Evolutionary conservation across 2,113 vertebrate genomes (phyloP), one percentile per base, ranked within the genome.

Genomic region (Dasyurus viverrinus): DNA sequence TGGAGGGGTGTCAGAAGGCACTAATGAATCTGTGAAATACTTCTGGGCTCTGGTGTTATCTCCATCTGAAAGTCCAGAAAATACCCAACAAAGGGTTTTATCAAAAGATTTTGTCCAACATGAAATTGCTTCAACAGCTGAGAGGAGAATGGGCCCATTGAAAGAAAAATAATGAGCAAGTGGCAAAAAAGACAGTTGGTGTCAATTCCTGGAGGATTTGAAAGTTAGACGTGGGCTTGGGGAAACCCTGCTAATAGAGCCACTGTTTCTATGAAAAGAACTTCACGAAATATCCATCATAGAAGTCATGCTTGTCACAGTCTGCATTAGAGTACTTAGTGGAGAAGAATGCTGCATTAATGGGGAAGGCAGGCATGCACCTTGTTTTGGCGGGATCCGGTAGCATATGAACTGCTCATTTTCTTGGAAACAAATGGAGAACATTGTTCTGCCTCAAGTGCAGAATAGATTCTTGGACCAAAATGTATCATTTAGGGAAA

Each of bases 181-280:
- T 96, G 95, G 98, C 98, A 98, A 98, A 96, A 96, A 26, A 84
- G 98, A 96, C 97, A 98, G 97, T 97, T 98, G 96, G 48, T 98
- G 94, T 97, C 96, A 97, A 0, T 97, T 98, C 96, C 97, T 97
- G 96, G 95, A 98, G 93, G 92, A 98, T 98, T 98, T 98, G 96
- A 97, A 97, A 97, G 54, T 91, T 92, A 97, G 94, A 97, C 93
- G 92, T 94, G 53, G 97, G 92, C 68, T 96, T 95, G 91, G 97
- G 95, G 96, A 94, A 96, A 93, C 6, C 14, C 55, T 46, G 55
- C 89, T 96, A 96, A 95, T 54, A 96, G 93, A 97, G 90, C 57
- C 52, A 96, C 90, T 96, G 95, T 96, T 93, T 96, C 3, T 91
- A 92, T 91, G 94, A 97, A 97, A 98, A 98, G 91, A 96, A 94